phyloP scores from a whole-genome alignment of 2,888 invertebrate species.

The Clitarchus hookeri region DNA sequence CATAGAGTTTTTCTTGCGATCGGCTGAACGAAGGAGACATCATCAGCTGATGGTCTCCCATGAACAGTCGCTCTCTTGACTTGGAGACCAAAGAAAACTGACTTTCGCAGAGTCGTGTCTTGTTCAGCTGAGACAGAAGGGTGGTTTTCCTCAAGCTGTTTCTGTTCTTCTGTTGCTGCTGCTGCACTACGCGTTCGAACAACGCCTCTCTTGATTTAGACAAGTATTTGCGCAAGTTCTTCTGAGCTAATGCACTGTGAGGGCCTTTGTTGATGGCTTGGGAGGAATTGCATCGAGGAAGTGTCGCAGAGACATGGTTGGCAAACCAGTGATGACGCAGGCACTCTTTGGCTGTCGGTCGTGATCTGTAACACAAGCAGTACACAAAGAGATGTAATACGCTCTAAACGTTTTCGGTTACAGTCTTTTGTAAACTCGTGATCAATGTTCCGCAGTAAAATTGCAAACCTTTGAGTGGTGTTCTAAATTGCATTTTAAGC shows the following conservation, averaged over 20 bases:
- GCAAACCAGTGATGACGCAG: slow-evolving; percentile 64
- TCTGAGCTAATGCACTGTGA: slow-evolving; percentile 17
- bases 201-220: slow-evolving; percentile 60
- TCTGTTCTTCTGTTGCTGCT: slow-evolving; percentile 47
- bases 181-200: slow-evolving; percentile 56
- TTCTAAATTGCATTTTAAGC: too few species aligned
- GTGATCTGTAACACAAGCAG: slow-evolving; percentile 55
- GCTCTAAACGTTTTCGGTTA: too few species aligned
- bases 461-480: too few species aligned
- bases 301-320: slow-evolving; percentile 38
- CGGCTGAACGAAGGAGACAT: slow-evolving; percentile 45
- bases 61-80: slow-evolving; percentile 49
- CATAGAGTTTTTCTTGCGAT: slow-evolving; percentile 58
- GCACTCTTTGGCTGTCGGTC: slow-evolving; percentile 63
- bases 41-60: slow-evolving; percentile 46
- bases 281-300: slow-evolving; percentile 27
- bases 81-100: slow-evolving; percentile 55
- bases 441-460: too few species aligned
- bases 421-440: slow-evolving; percentile 15
- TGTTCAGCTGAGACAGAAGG: slow-evolving; percentile 42
- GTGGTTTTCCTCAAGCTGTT: slow-evolving; percentile 35
- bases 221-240: slow-evolving; percentile 53
- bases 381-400: background rate
- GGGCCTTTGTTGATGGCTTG: slow-evolving; percentile 41
- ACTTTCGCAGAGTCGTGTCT: slow-evolving; percentile 54